These are phyloP conservation scores for Pseudomugil gertrudae DNA, from an alignment of 2,797 vertebrate species.

Conservation along the genomic window DNA sequence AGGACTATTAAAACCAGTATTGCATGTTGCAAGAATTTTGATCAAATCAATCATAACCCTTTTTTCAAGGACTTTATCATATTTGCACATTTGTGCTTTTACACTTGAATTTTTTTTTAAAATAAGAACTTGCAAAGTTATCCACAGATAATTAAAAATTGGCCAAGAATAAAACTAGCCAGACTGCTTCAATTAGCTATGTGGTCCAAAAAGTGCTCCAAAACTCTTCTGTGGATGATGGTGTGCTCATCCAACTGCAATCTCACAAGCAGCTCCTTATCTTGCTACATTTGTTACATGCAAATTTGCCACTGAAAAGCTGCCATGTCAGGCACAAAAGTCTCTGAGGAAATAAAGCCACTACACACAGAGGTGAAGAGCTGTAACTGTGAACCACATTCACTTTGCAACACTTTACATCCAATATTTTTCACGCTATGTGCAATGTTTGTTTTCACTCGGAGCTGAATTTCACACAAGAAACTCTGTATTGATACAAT, in stretches of 20 bases:
- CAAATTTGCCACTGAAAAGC: constrained; percentile 36
- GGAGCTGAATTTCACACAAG: constrained; percentile 5
- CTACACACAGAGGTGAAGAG: constrained; percentile 17
- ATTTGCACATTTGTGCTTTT: background rate
- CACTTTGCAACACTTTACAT: constrained; percentile 20
- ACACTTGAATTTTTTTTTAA: constrained; percentile 6
- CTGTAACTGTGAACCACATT: constrained; percentile 1
- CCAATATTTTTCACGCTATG: background rate
- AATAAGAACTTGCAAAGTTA: constrained; percentile 7
- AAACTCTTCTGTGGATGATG: constrained; percentile 11
- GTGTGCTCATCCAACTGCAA: constrained; percentile 13
- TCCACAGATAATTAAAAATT: constrained; percentile 19
- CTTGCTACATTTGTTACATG: constrained; percentile 32
- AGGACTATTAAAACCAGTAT: constrained; percentile 1
- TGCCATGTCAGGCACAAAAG: constrained; percentile 20
- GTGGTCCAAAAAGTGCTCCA: constrained; percentile 17
- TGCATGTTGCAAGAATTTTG: constrained; percentile 13
- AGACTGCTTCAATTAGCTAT: constrained; percentile 16
- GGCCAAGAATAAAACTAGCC: constrained; percentile 23
- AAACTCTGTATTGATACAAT: constrained; percentile 44
- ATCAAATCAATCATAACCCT: constrained; percentile 12
- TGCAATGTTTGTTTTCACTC: constrained; percentile 22
- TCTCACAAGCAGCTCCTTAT: constrained; percentile 34
- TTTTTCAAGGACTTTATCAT: background rate
- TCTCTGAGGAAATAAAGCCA: constrained; percentile 1